Evolutionary conservation across 2,888 invertebrate genomes (phyloP).

Genomic region (Hetaerina titia): DNA sequence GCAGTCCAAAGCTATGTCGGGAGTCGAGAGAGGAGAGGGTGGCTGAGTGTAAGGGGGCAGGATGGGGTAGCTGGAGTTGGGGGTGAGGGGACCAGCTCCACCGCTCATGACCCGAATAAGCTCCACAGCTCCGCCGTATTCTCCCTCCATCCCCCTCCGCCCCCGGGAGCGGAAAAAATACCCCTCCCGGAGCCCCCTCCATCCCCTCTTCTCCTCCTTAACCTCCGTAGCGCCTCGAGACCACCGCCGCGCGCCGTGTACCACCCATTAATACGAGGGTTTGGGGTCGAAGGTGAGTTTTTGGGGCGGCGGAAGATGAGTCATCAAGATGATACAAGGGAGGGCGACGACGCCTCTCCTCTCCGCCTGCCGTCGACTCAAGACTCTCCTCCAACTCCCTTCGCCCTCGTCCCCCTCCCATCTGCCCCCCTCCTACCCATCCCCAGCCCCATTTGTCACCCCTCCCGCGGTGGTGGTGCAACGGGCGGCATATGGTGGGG

Average conservation of each 20-base stretch:
- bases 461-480: background rate
- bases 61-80: background rate
- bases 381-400: background rate
- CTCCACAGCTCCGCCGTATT: background rate
- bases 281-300: slow-evolving; percentile 11
- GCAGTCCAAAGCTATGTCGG: slow-evolving; percentile 59
- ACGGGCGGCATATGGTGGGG: background rate
- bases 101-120: slow-evolving; percentile 64
- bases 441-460: background rate
- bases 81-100: background rate
- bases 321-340: background rate
- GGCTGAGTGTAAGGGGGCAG: background rate
- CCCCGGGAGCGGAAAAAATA: background rate
- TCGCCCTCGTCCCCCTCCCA: background rate
- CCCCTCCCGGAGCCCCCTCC: background rate
- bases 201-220: background rate
- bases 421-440: background rate
- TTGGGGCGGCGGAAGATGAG: slow-evolving; percentile 4
- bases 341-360: background rate
- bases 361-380: background rate
- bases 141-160: background rate
- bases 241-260: no score
- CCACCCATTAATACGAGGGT: background rate
- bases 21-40: background rate
- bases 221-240: background rate